A percentile compares a stretch with the other conserved stretches of the same genome.
phyloP scores from a whole-genome alignment of 2,888 invertebrate genomes.

The Odontocolon sp. region DNA sequence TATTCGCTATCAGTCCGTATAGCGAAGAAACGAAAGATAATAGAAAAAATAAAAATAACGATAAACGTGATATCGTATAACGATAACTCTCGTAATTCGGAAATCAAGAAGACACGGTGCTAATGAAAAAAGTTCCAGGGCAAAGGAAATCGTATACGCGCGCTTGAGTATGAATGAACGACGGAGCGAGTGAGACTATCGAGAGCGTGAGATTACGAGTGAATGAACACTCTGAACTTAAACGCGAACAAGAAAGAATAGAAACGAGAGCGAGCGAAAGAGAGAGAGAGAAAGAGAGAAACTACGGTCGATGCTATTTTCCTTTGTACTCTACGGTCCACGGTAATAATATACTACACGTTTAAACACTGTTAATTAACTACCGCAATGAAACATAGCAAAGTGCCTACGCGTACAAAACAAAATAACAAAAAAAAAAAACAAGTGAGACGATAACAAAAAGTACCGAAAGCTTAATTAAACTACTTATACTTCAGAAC shows the following conservation, averaged over 20 bases:
- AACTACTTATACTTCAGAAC: constrained; percentile 44
- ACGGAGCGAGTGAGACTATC: constrained; percentile 48
- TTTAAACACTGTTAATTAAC: constrained; percentile 51
- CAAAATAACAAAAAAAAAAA: constrained; percentile 60
- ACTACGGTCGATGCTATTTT: constrained; percentile 50
- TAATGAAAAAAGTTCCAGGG: constrained; percentile 75
- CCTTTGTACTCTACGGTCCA: constrained; percentile 54
- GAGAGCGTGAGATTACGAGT: constrained; percentile 53
- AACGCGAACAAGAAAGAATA: constrained; percentile 2
- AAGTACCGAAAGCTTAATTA: constrained; percentile 39
- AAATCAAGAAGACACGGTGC: constrained; percentile 74
- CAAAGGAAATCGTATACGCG: constrained; percentile 56
- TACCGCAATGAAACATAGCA: constrained; percentile 74
- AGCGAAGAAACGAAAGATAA: constrained; percentile 20
- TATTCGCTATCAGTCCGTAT: constrained; percentile 35
- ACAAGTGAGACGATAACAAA: constrained; percentile 56
- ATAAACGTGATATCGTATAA: constrained; percentile 12
- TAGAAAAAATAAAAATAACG: constrained; percentile 17
- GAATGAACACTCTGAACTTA: constrained; percentile 41
- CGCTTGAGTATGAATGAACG: constrained; percentile 59
- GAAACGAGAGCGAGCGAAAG: constrained; percentile 31
- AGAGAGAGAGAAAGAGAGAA: no score
- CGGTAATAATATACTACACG: constrained; percentile 50
- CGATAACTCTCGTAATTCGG: constrained; percentile 43
- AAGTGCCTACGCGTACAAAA: constrained; percentile 77